Base-by-base conservation (phyloP, 1,140 invertebrate genomes). In the Caenorhabditis inopinata region DNA sequence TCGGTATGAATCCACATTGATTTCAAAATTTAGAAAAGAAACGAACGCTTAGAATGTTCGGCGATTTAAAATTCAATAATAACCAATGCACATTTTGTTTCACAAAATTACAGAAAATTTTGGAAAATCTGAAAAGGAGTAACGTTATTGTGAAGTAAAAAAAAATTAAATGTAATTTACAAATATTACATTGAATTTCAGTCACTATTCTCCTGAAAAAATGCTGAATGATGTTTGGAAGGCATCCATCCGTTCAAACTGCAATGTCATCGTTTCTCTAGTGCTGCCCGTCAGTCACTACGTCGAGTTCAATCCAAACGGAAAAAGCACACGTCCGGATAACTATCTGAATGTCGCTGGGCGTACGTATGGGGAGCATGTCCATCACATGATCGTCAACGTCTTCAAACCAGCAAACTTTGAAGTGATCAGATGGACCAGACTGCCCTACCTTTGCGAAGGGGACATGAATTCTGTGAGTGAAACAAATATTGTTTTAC, bases 401-500 rank as follows among this genome's bases (percentile, higher is more conserved):
- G 93, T 95, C 74, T 91, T 93, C 74, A 89, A 89, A 46, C 93
- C 93, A 1, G 87, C 91, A 73, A 93, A 93, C 0, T 93, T 94
- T 86, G 90, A 92, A 79, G 90, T 96, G 7, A 89, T 92, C 0
- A 90, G 90, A 3, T 96, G 95, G 93, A 92, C 93, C 11, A 91
- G 93, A 86, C 90, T 96, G 21, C 95, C 95, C 2, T 97, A 97
- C 89, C 90, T 97, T 11, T 97, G 95, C 90, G 95, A 97, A 90
- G 95, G 96, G 0, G 95, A 97, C 89, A 90, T 96, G n/a, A 91
- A 93, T 23, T 74, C 80, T 74, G 84, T 85, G 16, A 58, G 76
- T 27, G 62, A 0, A n/a, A 73, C n/a, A n/a, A n/a, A n/a, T n/a
- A n/a, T n/a, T n/a, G n/a, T n/a, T n/a, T n/a, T n/a, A n/a, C n/a